Evolutionary conservation across 2,888 invertebrate genomes (phyloP), one percentile per base, ranked within the genome.

Genomic region (Xestia xanthographa): DNA sequence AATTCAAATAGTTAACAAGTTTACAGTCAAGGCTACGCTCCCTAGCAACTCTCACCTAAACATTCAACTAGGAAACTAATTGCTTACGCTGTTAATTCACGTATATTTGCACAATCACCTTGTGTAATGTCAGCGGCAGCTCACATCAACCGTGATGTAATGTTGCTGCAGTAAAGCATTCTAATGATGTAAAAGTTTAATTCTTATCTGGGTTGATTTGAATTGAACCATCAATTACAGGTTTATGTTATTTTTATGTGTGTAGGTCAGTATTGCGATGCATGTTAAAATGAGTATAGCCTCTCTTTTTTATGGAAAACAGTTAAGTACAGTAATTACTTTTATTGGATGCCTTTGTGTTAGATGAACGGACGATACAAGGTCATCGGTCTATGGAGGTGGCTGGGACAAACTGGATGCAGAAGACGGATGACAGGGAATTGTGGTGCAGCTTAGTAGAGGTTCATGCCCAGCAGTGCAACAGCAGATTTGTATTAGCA

Each of bases 101-200:
- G 67, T 79, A 77, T 79, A 81, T 81, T 88, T 86, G 82, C 82
- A 87, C 84, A 88, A 84, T 76, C 80, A 81, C 84, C 87, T 88
- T 88, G 89, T 80, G 80, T 80, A 83, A 86, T 82, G 74, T 76
- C 76, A 86, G 83, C 69, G 71, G 73, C 26, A 72, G 67, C 41
- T n/a, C 77, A 74, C 73, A 70, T 87, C 78, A 77, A 75, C 58
- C 5, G 63, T 88, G 87, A 88, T 80, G 88, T 86, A 88, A 88
- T 63, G 0, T 20, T 22, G 53, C 53, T 29, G 60, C 53, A 20
- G 20, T 66, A 62, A 75, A 71, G 72, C 83, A 85, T 79, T 87
- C 82, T 88, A 82, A 88, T 88, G 81, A 81, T 85, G 80, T 81
- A 85, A 79, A 85, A 48, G 11, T 77, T 77, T 63, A 43, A 75